phyloP scores from a whole-genome alignment of 1,140 invertebrate species.

The Zaprionus vittiger region DNA sequence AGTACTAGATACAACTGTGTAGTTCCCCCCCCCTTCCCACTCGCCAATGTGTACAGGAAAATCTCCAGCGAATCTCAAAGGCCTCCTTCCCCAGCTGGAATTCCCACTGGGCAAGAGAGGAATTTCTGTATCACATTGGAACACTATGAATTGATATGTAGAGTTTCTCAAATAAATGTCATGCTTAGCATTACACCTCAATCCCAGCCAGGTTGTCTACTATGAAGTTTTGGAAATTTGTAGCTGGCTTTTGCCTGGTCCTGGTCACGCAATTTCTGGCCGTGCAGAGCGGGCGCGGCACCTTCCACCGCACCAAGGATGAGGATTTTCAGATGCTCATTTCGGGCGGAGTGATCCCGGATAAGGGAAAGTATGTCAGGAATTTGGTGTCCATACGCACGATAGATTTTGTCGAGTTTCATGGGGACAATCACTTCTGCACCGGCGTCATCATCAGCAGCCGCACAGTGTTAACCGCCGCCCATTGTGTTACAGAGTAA shows the following conservation, averaged over 20 bases:
- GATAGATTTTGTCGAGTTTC: slow-evolving; percentile 19
- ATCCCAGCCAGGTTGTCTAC: not conserved
- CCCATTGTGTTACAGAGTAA: slow-evolving; percentile 66
- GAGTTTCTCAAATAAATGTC: slow-evolving; percentile 33
- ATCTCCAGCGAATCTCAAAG: slow-evolving; percentile 6
- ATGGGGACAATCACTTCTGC: slow-evolving; percentile 66
- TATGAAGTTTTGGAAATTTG: not conserved
- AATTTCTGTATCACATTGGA: slow-evolving; percentile 1
- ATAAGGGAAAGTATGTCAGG: not conserved
- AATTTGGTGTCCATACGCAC: slow-evolving; percentile 64
- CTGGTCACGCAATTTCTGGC: not conserved
- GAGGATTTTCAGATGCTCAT: slow-evolving; percentile 60
- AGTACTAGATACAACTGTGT: slow-evolving; percentile 12
- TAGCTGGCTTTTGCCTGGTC: not conserved
- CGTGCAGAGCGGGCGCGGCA: slow-evolving; percentile 19
- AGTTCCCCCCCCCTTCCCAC: not conserved
- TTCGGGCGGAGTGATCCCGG: slow-evolving; percentile 39
- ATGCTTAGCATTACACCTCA: not conserved
- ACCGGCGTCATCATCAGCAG: slow-evolving; percentile 60
- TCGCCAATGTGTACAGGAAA: not conserved
- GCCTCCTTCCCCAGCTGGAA: not conserved
- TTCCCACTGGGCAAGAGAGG: not conserved
- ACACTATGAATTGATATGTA: not conserved
- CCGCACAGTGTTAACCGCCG: slow-evolving; percentile 53
- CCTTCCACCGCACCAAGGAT: slow-evolving; percentile 37